Evolutionary conservation across 2,797 vertebrate species (phyloP).

Genomic region (Platyrinchus mystaceus): DNA sequence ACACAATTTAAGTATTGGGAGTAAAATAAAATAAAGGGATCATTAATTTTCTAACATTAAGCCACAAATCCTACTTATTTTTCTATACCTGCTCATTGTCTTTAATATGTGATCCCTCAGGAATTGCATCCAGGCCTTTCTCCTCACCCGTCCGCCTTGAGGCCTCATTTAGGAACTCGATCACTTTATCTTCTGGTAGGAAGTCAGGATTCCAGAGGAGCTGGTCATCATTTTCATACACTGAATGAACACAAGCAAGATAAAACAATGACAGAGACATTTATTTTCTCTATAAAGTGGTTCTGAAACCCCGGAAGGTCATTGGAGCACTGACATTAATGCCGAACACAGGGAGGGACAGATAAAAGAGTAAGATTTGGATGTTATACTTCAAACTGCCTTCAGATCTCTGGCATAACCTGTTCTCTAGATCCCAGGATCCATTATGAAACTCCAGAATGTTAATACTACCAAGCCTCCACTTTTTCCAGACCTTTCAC

Average conservation of each 20-base stretch:
- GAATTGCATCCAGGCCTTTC: slow-evolving; percentile 89
- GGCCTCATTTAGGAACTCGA: slow-evolving; percentile 91
- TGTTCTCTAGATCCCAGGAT: not conserved
- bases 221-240: slow-evolving; percentile 98
- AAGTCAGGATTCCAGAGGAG: slow-evolving; percentile 95
- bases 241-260: slow-evolving; percentile 63
- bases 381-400: not conserved
- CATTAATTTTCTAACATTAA: not conserved
- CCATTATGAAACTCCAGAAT: not conserved
- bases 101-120: slow-evolving; percentile 95
- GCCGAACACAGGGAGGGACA: not conserved
- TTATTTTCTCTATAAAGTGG: not conserved
- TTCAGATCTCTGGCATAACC: not conserved
- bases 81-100: slow-evolving; percentile 92
- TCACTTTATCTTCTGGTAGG: slow-evolving; percentile 90
- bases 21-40: not conserved
- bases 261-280: not conserved
- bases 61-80: not conserved
- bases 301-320: not conserved
- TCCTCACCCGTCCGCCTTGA: slow-evolving; percentile 92
- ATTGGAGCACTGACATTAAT: not conserved
- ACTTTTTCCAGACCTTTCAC: not conserved
- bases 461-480: not conserved
- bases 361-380: not conserved
- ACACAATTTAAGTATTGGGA: not conserved